phyloP scores from a whole-genome alignment of 2,888 invertebrate species.

The Corythucha ciliata region DNA sequence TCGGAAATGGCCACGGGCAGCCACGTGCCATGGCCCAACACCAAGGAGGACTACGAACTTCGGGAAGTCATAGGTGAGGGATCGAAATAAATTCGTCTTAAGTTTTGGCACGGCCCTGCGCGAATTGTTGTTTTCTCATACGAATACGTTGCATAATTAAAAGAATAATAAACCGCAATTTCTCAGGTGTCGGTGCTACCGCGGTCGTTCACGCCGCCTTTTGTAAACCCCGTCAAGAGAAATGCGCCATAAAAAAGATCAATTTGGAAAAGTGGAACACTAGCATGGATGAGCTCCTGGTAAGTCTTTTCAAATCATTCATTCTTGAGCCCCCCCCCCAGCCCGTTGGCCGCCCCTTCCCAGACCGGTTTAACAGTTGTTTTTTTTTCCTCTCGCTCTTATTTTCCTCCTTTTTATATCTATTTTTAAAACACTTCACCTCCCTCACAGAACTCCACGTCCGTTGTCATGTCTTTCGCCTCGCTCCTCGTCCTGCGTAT shows the following conservation, averaged over 20 bases:
- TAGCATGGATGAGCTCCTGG: slow-evolving; percentile 93
- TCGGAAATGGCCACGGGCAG: no score
- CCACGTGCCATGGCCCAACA: slow-evolving; percentile 69
- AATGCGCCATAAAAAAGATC: slow-evolving; percentile 97
- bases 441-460: no score
- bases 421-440: no score
- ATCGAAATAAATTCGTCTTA: not conserved
- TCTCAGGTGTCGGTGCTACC: slow-evolving; percentile 85
- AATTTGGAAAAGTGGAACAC: slow-evolving; percentile 99
- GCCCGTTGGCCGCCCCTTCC: no score
- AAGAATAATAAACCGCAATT: slow-evolving; percentile 6
- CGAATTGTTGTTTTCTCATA: not conserved
- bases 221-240: slow-evolving; percentile 83
- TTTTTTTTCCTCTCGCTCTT: no score
- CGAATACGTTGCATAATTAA: not conserved
- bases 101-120: not conserved
- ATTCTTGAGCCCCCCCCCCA: no score
- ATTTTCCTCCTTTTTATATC: no score
- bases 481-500: no score
- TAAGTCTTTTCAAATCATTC: slow-evolving; percentile 53
- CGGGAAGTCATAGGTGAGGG: slow-evolving; percentile 83
- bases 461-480: no score
- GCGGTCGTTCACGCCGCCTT: slow-evolving; percentile 90
- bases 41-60: slow-evolving; percentile 83
- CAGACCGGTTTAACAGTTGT: no score